Percentiles rank a stretch among this genome's conserved stretches.
These are phyloP conservation scores for Cheiracanthium punctorium DNA, from an alignment of 2,888 invertebrate species.

Conservation along the genomic window DNA sequence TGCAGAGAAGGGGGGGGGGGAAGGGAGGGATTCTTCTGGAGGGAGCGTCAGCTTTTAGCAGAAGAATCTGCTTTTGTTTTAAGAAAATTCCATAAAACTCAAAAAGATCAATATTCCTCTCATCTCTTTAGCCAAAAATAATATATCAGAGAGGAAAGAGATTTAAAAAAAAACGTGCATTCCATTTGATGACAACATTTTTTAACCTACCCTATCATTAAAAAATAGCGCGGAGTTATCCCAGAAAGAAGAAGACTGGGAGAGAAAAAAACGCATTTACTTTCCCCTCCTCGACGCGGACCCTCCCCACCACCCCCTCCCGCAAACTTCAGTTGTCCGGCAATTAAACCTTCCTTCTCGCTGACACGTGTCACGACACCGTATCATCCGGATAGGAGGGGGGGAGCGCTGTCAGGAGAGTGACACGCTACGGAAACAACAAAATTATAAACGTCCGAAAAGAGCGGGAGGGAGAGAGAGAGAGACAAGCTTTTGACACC, in stretches of 20 bases:
- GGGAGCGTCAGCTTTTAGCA: too few species aligned
- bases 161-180: background rate
- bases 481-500: conserved; percentile 47
- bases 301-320: too few species aligned
- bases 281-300: too few species aligned
- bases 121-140: background rate
- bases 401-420: conserved; percentile 38
- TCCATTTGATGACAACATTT: background rate
- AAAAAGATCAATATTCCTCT: background rate
- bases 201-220: background rate
- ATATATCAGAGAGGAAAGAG: too few species aligned
- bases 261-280: too few species aligned
- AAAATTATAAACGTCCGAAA: conserved; percentile 67
- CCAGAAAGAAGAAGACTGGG: too few species aligned
- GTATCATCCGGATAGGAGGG: background rate
- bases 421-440: conserved; percentile 68
- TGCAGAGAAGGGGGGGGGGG: too few species aligned
- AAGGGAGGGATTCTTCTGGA: too few species aligned
- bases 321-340: conserved; percentile 23
- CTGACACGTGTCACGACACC: conserved; percentile 54
- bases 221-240: background rate
- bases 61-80: too few species aligned
- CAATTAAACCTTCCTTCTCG: conserved; percentile 54
- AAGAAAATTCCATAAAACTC: too few species aligned
- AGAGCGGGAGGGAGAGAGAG: background rate